Percentiles rank a stretch among this genome's conserved stretches.
Conservation (phyloP, 2,113 vertebrate genomes). For the Pongo pygmaeus region DNA sequence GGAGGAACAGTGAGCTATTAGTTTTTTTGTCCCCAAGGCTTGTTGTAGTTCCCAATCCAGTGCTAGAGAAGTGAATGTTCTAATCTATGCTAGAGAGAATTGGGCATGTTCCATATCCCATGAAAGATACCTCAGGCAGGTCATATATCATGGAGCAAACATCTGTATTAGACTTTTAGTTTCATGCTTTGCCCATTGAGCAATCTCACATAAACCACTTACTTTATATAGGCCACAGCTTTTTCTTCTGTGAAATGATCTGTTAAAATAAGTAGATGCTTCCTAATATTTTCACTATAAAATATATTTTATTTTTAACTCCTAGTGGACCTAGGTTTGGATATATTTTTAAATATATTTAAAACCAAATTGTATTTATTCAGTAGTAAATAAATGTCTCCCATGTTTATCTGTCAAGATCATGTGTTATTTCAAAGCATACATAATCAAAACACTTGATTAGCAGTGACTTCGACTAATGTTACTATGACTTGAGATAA, state of each 20-base stretch:
- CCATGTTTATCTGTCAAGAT: background rate
- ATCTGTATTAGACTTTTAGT: background rate
- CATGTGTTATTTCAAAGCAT: background rate
- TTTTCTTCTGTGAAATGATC: background rate
- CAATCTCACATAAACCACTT: background rate
- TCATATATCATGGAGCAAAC: background rate
- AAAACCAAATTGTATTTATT: background rate
- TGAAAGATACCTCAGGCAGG: background rate
- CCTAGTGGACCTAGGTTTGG: background rate
- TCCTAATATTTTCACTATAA: background rate
- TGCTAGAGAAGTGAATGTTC: background rate
- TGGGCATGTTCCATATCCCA: background rate
- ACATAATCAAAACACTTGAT: background rate
- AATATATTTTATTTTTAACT: background rate
- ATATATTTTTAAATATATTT: conserved; percentile 29
- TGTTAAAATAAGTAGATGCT: background rate
- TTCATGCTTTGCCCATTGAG: background rate
- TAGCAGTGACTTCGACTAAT: background rate
- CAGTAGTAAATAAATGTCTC: background rate
- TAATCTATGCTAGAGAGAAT: background rate
- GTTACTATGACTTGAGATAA: background rate
- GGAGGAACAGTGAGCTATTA: background rate
- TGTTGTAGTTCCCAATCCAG: background rate
- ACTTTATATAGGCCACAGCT: background rate
- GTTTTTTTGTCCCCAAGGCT: background rate